phyloP scores from a whole-genome alignment of 35 echinoderm and acorn worm species.

The Diadema setosum region DNA sequence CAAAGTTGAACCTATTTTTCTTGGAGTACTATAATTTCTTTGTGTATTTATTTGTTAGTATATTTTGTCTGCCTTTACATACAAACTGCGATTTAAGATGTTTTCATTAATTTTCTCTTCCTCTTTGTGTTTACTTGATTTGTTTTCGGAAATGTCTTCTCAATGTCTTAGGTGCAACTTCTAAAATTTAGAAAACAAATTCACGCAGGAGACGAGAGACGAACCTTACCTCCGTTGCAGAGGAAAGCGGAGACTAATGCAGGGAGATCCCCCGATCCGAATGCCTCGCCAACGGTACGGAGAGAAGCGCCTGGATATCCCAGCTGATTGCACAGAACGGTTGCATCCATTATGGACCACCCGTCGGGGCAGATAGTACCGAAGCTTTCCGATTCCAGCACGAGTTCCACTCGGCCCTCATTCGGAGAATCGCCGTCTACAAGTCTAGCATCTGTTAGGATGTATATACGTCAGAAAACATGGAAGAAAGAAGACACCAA shows the following conservation, averaged over 20 bases:
- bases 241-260: not conserved
- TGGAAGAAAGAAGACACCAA: not conserved
- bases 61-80: too few species aligned
- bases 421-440: not conserved
- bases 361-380: not conserved
- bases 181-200: too few species aligned
- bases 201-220: too few species aligned
- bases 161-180: too few species aligned
- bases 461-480: not conserved
- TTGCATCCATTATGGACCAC: not conserved
- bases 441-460: not conserved
- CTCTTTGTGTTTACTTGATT: too few species aligned
- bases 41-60: too few species aligned
- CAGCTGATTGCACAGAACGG: not conserved
- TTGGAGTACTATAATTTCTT: too few species aligned
- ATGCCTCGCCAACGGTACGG: not conserved
- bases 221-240: conserved; percentile 2
- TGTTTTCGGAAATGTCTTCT: too few species aligned
- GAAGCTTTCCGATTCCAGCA: not conserved
- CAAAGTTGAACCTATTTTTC: too few species aligned
- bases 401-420: conserved; percentile 6
- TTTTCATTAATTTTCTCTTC: too few species aligned
- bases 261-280: not conserved
- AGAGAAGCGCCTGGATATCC: not conserved
- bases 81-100: too few species aligned